Evolutionary conservation across 2,797 vertebrate species (phyloP), one percentile per base, ranked within the genome.

Genomic region (Eurystomus glaucurus): DNA sequence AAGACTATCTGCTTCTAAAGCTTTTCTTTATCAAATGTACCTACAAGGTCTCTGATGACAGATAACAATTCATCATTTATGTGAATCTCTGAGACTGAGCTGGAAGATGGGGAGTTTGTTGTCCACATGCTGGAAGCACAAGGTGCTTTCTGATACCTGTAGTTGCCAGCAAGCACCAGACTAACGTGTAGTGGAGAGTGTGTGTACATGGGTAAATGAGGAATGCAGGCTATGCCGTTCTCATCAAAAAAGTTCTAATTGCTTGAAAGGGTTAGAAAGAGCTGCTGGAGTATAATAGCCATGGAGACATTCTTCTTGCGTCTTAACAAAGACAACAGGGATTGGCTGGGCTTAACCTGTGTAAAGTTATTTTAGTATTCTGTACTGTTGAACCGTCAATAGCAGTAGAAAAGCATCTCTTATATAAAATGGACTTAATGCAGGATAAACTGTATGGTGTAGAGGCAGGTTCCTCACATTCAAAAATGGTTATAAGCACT

Each of bases 1-100:
- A 90, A 86, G 26, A 33, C 62, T 87, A 79, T 46, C 46, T 77
- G 51, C 19, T 92, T 96, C 76, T 85, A 55, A 90, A 88, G 26
- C 21, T 29, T 76, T 85, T 71, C n/a, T 58, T 39, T 74, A 26
- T 25, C 51, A 45, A 76, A 55, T 22, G 57, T 14, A 58, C 39
- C 33, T 52, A 35, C 20, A 60, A 51, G n/a, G 52, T 66, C 23
- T 83, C 48, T 33, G 31, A 60, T 45, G 77, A 82, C 80, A 82
- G 81, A 75, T 0, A 65, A 21, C 0, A 2, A 72, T 72, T 87
- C 39, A 33, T 28, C 23, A 8, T 74, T 85, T 62, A 20, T 43
- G 22, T 0, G 2, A 6, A 39, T 79, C 33, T 87, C 77, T 54
- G 54, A 85, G 19, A 14, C 7, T 62, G 25, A 61, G 11, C 11